Conservation (phyloP, 2,888 invertebrate genomes). For the Parascotia fuliginaria region DNA sequence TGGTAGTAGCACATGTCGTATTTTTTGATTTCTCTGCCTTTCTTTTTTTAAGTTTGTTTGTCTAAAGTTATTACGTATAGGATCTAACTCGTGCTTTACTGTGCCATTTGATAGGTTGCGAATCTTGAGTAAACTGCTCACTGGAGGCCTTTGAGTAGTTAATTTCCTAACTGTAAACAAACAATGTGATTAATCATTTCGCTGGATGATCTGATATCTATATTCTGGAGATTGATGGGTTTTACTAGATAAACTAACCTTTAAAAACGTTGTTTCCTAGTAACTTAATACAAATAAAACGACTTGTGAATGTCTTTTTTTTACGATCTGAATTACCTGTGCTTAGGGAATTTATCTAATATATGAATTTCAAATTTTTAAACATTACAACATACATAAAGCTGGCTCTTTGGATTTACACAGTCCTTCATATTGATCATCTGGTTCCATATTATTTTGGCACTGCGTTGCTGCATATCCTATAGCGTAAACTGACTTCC, state of each 20-base stretch:
- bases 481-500: slow-evolving; percentile 67
- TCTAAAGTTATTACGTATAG: slow-evolving; percentile 57
- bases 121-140: slow-evolving; percentile 66
- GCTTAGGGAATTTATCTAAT: too few species aligned
- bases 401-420: slow-evolving; percentile 42
- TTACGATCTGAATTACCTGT: too few species aligned
- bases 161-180: slow-evolving; percentile 50
- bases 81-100: slow-evolving; percentile 61
- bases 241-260: neutral
- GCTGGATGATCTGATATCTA: neutral
- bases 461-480: slow-evolving; percentile 74
- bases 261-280: too few species aligned
- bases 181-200: slow-evolving; percentile 12
- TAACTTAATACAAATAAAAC: too few species aligned
- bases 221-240: neutral
- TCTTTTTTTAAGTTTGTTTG: slow-evolving; percentile 45
- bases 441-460: slow-evolving; percentile 47
- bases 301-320: too few species aligned
- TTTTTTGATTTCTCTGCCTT: slow-evolving; percentile 58
- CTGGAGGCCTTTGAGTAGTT: slow-evolving; percentile 36
- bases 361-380: too few species aligned
- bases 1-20: slow-evolving; percentile 59
- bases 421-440: slow-evolving; percentile 54
- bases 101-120: slow-evolving; percentile 66
- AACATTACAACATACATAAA: slow-evolving; percentile 30